Evolutionary conservation across 2,888 invertebrate genomes (phyloP), one percentile per base, ranked within the genome.

Genomic region (Leucozona laternaria): DNA sequence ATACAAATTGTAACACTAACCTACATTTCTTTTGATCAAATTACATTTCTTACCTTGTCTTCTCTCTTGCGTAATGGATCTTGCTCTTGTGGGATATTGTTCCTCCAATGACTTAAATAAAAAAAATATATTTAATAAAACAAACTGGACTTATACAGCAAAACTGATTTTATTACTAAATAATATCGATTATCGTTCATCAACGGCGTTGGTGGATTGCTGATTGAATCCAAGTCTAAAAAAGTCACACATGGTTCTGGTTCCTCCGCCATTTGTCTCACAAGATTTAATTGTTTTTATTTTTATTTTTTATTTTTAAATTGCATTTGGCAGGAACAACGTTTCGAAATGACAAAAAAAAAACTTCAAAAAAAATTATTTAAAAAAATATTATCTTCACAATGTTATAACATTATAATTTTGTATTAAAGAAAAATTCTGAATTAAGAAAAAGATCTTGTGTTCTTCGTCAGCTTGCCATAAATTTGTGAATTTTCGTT

Each of bases 221-320:
- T 48, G 37, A 22, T 64, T 25, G 45, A 25, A 25, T 64, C 72
- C 37, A 48, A 28, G 8, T 58, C 48, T 34, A 73, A 25, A 34
- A 53, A 62, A 37, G 40, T 53, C 15, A 60, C 50, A 53, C 53
- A 53, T 43, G 80, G 80, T 43, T 70, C 43, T 37, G 75, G 75
- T 53, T 75, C 34, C 20, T 22, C 68, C 60, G 60, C 53, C 80
- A 80, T 80, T 75, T 80, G 53, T 68, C 40, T 28, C 45, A 3
- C 28, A 28, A 15, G n/a, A 40, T 8, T 31, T 62, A 31, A 4
- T 17, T 57, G 4, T 28, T 68, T 55, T 60, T 15, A 53, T 22
- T 11, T 55, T 43, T 11, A 34, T 22, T 22, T 11, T 55, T 43
- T 11, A 34, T 22, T 6, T 53, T 11, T 7, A 4, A 50, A 58